Conservation (phyloP, 2,888 invertebrate genomes). For the Drosophila neonasuta region DNA sequence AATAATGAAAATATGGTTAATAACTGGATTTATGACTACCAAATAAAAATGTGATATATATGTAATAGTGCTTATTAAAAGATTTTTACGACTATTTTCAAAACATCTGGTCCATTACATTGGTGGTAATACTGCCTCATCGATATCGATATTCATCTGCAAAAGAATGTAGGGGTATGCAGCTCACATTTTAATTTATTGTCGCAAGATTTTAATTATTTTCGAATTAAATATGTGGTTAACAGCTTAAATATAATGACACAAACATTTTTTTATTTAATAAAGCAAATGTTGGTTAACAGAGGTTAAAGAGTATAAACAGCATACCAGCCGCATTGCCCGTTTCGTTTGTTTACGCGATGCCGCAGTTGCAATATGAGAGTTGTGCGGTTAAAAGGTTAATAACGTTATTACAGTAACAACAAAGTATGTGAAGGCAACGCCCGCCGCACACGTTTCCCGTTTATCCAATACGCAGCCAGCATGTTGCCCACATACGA, state of each 20-base stretch:
- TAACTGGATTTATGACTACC: too few relatives aligned
- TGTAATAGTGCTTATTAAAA: too few relatives aligned
- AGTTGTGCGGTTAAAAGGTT: conserved; percentile 40
- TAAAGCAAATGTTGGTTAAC: not conserved
- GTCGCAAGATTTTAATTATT: not conserved
- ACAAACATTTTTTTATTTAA: not conserved
- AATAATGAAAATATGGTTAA: too few relatives aligned
- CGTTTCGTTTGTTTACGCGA: conserved; percentile 54
- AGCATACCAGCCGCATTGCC: conserved; percentile 31
- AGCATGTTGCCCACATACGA: conserved; percentile 81
- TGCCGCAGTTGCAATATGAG: conserved; percentile 34
- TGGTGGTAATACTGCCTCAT: too few relatives aligned
- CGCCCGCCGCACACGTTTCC: conserved; percentile 14
- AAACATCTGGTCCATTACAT: too few relatives aligned
- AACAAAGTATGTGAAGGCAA: conserved; percentile 35
- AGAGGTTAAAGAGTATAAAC: not conserved
- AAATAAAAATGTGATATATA: too few relatives aligned
- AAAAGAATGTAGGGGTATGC: not conserved
- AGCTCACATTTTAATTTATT: not conserved
- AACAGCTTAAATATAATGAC: not conserved
- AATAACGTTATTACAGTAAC: conserved; percentile 34
- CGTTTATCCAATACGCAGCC: conserved; percentile 15
- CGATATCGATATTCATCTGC: too few relatives aligned
- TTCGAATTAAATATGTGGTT: too few relatives aligned
- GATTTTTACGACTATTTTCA: too few relatives aligned